These are phyloP conservation scores for Cephus pygmeus DNA, from an alignment of 2,888 invertebrate genomes.

Conservation along the genomic window DNA sequence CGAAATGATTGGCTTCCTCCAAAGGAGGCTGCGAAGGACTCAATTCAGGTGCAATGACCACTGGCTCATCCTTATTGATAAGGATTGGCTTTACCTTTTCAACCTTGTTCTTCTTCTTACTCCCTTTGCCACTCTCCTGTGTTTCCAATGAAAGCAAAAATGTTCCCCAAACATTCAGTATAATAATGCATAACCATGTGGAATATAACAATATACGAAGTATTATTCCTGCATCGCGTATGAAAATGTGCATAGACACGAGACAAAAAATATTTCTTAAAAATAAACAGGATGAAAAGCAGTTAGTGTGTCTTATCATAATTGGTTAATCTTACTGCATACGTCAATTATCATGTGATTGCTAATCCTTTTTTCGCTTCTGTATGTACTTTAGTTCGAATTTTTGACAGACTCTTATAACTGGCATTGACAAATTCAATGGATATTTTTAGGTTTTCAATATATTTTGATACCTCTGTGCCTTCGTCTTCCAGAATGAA, in stretches of 20 bases:
- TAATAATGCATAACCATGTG: neutral
- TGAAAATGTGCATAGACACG: neutral
- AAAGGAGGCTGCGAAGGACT: slow-evolving; percentile 63
- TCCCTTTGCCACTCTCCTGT: slow-evolving; percentile 66
- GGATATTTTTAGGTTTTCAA: neutral
- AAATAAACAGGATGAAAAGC: neutral
- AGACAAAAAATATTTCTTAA: neutral
- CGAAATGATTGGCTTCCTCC: slow-evolving; percentile 76
- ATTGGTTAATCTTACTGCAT: neutral
- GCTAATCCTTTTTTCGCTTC: slow-evolving; percentile 44
- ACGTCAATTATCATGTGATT: neutral
- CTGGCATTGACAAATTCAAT: slow-evolving; percentile 43
- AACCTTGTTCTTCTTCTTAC: slow-evolving; percentile 77
- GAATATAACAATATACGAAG: neutral
- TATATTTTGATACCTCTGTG: neutral
- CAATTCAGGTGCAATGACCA: slow-evolving; percentile 60
- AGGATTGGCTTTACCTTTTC: slow-evolving; percentile 81
- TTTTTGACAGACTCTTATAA: slow-evolving; percentile 51
- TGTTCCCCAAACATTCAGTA: slow-evolving; percentile 43
- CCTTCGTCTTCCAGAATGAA: neutral
- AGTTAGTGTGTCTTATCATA: neutral
- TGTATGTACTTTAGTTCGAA: slow-evolving; percentile 40
- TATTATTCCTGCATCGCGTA: neutral
- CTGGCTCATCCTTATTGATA: slow-evolving; percentile 78
- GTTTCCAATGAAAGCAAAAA: slow-evolving; percentile 29